A percentile compares a stretch with the other conserved stretches of the same genome.
Conservation (phyloP, 2,797 vertebrate species). For the Coluber constrictor region DNA sequence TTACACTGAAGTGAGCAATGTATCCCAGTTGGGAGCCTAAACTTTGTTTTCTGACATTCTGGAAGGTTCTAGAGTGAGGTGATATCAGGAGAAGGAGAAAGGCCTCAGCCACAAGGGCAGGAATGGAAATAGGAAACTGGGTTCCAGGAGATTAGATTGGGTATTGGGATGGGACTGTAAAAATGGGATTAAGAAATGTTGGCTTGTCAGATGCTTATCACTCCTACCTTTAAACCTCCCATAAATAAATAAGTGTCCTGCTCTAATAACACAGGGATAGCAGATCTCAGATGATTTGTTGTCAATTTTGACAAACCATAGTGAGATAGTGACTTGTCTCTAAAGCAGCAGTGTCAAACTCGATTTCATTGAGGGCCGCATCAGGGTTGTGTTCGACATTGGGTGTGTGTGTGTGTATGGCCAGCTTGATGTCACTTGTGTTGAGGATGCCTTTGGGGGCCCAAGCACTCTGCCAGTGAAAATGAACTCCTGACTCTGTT, state of each 20-base stretch:
- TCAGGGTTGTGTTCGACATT: too few species aligned
- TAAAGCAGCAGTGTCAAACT: neutral
- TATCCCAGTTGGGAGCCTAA: neutral
- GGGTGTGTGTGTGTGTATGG: too few species aligned
- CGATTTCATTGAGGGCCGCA: too few species aligned
- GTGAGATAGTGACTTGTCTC: neutral
- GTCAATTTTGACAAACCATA: neutral
- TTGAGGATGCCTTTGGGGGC: too few species aligned
- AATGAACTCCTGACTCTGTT: too few species aligned
- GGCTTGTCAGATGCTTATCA: neutral
- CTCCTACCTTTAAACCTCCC: neutral
- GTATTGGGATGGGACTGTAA: neutral
- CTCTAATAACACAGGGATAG: neutral
- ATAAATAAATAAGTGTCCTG: neutral
- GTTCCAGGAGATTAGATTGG: neutral
- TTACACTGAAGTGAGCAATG: neutral
- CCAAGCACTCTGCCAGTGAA: too few species aligned
- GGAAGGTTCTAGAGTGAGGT: neutral
- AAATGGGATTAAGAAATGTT: neutral
- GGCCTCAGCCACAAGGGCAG: neutral
- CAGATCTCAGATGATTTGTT: neutral
- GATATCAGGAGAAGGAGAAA: neutral
- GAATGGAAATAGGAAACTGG: neutral
- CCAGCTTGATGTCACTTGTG: too few species aligned
- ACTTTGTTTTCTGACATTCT: neutral